phyloP scores from a whole-genome alignment of 2,797 vertebrate genomes.

The Coranthus polyacanthus region DNA sequence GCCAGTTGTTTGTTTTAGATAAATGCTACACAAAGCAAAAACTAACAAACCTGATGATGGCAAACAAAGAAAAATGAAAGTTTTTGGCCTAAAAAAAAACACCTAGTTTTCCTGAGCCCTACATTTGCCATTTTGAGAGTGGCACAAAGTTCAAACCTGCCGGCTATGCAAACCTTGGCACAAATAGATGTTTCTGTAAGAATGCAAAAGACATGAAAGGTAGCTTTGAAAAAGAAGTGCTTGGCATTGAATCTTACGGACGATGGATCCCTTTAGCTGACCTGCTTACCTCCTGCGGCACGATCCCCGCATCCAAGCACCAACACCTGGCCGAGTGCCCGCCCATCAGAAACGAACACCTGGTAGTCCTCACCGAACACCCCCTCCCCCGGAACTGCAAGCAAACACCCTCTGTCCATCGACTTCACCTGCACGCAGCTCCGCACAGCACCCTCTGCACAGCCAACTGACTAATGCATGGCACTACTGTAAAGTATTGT shows the following conservation, averaged over 20 bases:
- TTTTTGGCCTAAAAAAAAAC: constrained; percentile 27
- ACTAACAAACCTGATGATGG: constrained; percentile 59
- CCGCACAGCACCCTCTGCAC: constrained; percentile 24
- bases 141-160: constrained; percentile 34
- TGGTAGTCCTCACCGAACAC: constrained; percentile 77
- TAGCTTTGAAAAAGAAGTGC: constrained; percentile 29
- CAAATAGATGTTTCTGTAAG: constrained; percentile 14
- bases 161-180: constrained; percentile 15
- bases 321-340: constrained; percentile 67
- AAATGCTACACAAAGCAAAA: constrained; percentile 71
- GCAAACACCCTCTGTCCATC: constrained; percentile 56
- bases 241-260: constrained; percentile 5
- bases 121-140: constrained; percentile 20
- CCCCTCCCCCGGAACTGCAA: constrained; percentile 53
- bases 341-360: constrained; percentile 70
- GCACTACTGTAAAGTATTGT: constrained; percentile 16
- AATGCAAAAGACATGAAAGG: constrained; percentile 20
- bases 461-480: constrained; percentile 33
- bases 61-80: constrained; percentile 47
- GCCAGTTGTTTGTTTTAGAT: constrained; percentile 75
- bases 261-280: constrained; percentile 21
- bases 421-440: constrained; percentile 23
- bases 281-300: constrained; percentile 70
- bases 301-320: constrained; percentile 56
- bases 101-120: constrained; percentile 22